Percentiles rank a stretch among this genome's conserved stretches.
These are phyloP conservation scores for Hippopotamus amphibius DNA, from an alignment of 2,113 vertebrate genomes.

Conservation along the genomic window DNA sequence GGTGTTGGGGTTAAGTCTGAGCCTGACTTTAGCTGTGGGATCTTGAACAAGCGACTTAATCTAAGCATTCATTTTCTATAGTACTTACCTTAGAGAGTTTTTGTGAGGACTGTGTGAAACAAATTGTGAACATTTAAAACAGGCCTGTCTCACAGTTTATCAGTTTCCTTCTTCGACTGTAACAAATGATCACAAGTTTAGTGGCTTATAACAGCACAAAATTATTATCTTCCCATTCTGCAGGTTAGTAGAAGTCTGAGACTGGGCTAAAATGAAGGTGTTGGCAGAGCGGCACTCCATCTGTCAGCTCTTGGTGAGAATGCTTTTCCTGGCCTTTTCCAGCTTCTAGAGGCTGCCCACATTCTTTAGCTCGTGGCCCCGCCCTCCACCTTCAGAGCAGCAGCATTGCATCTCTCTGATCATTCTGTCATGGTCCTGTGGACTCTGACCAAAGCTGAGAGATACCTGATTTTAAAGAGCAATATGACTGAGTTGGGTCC, in stretches of 20 bases:
- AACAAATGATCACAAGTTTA: background rate
- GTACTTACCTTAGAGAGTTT: background rate
- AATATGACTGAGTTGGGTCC: rapidly evolving
- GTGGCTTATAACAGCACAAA: background rate
- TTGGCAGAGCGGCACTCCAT: background rate
- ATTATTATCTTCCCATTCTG: background rate
- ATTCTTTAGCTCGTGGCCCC: background rate
- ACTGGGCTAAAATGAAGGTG: background rate
- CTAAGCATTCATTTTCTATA: background rate
- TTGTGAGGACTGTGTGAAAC: too few species aligned
- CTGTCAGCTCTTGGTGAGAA: background rate
- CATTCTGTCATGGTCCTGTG: rapidly evolving
- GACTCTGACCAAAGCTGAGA: background rate
- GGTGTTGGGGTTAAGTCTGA: background rate
- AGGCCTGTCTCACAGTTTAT: background rate
- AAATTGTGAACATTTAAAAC: background rate
- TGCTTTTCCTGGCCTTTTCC: background rate
- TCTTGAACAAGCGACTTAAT: background rate
- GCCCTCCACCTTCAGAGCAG: background rate
- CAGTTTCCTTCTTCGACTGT: background rate
- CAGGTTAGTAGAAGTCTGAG: background rate
- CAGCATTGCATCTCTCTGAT: rapidly evolving
- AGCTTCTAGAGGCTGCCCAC: background rate
- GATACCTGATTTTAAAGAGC: background rate
- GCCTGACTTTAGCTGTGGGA: background rate